Evolutionary conservation across 2,113 vertebrate species (phyloP), one percentile per base, ranked within the genome.

Genomic region (Phaethon lepturus): DNA sequence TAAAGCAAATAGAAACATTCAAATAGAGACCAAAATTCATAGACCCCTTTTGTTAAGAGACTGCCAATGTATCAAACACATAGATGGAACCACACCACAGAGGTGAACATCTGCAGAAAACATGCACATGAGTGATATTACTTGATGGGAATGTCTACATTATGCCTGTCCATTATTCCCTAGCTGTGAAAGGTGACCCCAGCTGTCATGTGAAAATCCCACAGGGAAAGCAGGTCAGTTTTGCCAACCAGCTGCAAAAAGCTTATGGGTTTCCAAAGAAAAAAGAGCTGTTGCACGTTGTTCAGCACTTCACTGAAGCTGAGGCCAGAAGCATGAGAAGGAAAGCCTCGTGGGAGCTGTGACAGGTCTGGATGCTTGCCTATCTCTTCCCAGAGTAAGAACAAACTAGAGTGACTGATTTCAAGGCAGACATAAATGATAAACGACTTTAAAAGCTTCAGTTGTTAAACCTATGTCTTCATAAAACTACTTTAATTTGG

Each of bases 201-300:
- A 55, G 23, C n/a, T 59, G 42, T n/a, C 52, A 58, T 12, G 23
- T 59, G n/a, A 59, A 81, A 91, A 56, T 68, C 28, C 15, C 52
- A 71, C 42, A 84, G 29, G 22, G 35, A 44, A 45, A 87, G 50
- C 22, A 62, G 22, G 16, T 45, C 22, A 91, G 38, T 15, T 94
- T 90, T 28, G 6, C n/a, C 42, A 45, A 71, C 10, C 13, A 6
- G 1, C 18, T 84, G 9, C 26, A 55, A 81, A 64, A 95, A 42
- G 28, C 11, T 44, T 29, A 8, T 1, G 1, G 15, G 13, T 74
- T 95, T 81, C 55, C 52, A 77, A 25, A 68, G 17, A 24, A 77
- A 77, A 59, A 58, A 33, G 26, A 81, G 12, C 6, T 17, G 0
- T 5, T 38, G 5, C 0, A 2, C 1, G 0, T 33, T 80, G 8